Evolutionary conservation across 92 coral and sea anemone species (phyloP), one percentile per base, ranked within the genome.

Genomic region (Paragorgia papillata): DNA sequence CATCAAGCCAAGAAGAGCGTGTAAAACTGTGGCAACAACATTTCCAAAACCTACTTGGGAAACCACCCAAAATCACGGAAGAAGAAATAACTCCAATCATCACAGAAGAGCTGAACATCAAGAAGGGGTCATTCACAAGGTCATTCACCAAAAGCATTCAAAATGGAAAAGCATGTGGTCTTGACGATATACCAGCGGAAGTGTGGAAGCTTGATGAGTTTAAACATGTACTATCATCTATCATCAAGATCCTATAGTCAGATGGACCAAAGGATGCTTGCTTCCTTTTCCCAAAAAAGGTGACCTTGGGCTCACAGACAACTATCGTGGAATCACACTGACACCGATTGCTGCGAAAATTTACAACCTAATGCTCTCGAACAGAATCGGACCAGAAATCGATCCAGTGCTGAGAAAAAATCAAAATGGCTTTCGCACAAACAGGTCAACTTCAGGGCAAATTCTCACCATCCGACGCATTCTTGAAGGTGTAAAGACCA

Each of bases 151-250:
- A 18, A 74, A 32, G 33, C n/a, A 34, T 57, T 13, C 29, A 56
- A 35, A 33, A 31, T 41, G 31, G 44, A 57, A 61, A 44, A 29
- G 66, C 74, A 7, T 66, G 75, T 7, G 73, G 79, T 33, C 79
- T 80, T 10, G 86, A 85, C 40, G 69, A 80, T 13, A 80, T 80
- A 41, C 85, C 85, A 6, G 64, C 75, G 13, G 49, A 73, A 22
- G 76, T 80, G 66, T 85, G 83, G 85, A 85, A 80, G 66, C 73
- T 57, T 25, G 77, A 65, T 9, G 64, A 53, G 30, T 80, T 85
- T 69, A 82, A 66, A 39, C 66, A 80, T 40, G 43, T 80, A 0
- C 56, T 85, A 55, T 83, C 74, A 55, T 12, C 48, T 80, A 0
- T 51, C 81, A 55, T 83, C 74, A 55, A 13, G 27, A 54, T 80